These are phyloP conservation scores for Drosophila teissieri DNA, from an alignment of 1,140 invertebrate genomes.

Conservation along the genomic window DNA sequence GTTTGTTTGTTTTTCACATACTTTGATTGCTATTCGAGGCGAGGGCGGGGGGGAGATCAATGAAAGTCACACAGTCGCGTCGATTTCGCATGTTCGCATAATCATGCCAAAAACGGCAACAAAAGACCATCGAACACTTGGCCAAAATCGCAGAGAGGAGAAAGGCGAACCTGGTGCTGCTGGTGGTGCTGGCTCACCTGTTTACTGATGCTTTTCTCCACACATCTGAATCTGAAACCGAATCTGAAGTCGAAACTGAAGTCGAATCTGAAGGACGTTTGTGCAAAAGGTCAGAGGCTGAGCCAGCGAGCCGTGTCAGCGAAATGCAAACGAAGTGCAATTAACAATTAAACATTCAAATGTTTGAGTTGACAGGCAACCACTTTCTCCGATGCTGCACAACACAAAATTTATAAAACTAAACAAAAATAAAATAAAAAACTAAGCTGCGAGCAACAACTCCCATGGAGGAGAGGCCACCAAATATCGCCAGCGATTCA, in stretches of 20 bases:
- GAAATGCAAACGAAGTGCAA: constrained; percentile 38
- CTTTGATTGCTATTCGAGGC: background rate
- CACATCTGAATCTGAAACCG: background rate
- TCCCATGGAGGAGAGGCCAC: constrained; percentile 23
- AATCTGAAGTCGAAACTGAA: constrained; percentile 25
- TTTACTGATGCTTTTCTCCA: background rate
- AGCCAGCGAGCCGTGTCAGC: constrained; percentile 20
- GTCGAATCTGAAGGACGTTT: constrained; percentile 62
- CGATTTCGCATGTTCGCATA: constrained; percentile 75
- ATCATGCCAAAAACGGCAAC: constrained; percentile 73
- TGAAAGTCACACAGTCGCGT: constrained; percentile 64
- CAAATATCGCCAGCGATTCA: constrained; percentile 16
- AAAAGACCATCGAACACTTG: constrained; percentile 36
- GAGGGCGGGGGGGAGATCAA: constrained; percentile 42
- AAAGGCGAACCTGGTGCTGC: constrained; percentile 5
- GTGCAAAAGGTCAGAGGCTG: constrained; percentile 59
- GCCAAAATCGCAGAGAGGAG: constrained; percentile 38
- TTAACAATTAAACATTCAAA: constrained; percentile 77
- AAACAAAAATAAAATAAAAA: background rate
- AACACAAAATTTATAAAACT: constrained; percentile 7
- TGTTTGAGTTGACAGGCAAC: constrained; percentile 55
- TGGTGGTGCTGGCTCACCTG: constrained; percentile 20
- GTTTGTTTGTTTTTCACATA: constrained; percentile 32
- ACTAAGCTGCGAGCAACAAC: constrained; percentile 26
- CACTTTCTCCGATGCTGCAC: constrained; percentile 54